A percentile compares a stretch with the other conserved stretches of the same genome.
phyloP scores from a whole-genome alignment of 2,888 invertebrate genomes.

The Scaptomyza parva region DNA sequence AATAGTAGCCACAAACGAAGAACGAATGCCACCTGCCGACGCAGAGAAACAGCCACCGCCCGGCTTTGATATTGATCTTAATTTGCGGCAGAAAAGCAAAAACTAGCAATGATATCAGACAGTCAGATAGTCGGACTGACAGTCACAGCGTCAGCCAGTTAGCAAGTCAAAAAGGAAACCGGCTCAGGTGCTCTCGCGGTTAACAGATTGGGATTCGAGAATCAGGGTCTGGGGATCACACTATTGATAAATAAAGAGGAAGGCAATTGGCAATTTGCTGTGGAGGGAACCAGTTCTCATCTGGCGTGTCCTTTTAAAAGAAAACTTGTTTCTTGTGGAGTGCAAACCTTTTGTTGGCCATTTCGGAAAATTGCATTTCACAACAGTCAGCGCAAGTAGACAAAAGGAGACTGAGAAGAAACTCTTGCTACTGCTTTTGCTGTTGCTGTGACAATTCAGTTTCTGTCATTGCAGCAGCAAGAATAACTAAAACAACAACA shows the following conservation, averaged over 20 bases:
- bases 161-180: constrained; percentile 57
- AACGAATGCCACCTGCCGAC: constrained; percentile 69
- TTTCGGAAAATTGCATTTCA: constrained; percentile 70
- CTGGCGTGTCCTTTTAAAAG: constrained; percentile 45
- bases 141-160: constrained; percentile 4
- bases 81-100: constrained; percentile 55
- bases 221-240: constrained; percentile 19
- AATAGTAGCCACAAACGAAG: constrained; percentile 13
- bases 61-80: constrained; percentile 71
- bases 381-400: constrained; percentile 30
- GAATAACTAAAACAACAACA: constrained; percentile 25
- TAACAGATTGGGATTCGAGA: constrained; percentile 11
- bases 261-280: constrained; percentile 56
- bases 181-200: constrained; percentile 27
- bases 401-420: constrained; percentile 15
- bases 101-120: constrained; percentile 35
- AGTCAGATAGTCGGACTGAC: constrained; percentile 9
- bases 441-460: constrained; percentile 64
- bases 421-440: constrained; percentile 36
- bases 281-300: constrained; percentile 46
- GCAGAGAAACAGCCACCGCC: constrained; percentile 36
- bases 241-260: constrained; percentile 74
- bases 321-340: constrained; percentile 56
- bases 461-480: constrained; percentile 48
- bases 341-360: constrained; percentile 52